These are phyloP conservation scores for Schizaphis graminum DNA, from an alignment of 2,888 invertebrate genomes.

Conservation along the genomic window DNA sequence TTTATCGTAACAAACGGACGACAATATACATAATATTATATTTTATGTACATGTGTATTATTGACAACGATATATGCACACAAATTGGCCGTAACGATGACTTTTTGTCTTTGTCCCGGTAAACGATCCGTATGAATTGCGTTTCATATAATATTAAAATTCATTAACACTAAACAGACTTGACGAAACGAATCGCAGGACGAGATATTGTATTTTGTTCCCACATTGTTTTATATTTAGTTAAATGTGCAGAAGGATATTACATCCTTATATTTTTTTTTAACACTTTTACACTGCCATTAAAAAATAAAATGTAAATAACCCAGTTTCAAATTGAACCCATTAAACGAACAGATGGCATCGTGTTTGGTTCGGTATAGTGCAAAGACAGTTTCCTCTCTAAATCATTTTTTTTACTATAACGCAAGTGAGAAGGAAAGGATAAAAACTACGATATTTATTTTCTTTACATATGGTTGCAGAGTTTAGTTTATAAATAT, in stretches of 20 bases:
- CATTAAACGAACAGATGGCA: slow-evolving; percentile 63
- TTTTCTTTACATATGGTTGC: slow-evolving; percentile 37
- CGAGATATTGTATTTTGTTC: slow-evolving; percentile 8
- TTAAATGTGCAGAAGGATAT: slow-evolving; percentile 1
- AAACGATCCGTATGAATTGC: not conserved
- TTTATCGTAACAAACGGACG: not conserved
- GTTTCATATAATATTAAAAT: not conserved
- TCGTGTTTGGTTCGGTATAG: slow-evolving; percentile 42
- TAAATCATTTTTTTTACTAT: slow-evolving; percentile 56
- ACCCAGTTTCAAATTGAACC: slow-evolving; percentile 44
- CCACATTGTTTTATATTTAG: slow-evolving; percentile 59
- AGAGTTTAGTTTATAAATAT: slow-evolving; percentile 1
- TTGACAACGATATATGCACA: not conserved
- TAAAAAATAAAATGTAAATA: slow-evolving; percentile 19
- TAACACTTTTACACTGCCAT: slow-evolving; percentile 36
- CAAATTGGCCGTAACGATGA: not conserved
- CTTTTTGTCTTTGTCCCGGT: not conserved
- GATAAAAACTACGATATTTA: slow-evolving; percentile 1
- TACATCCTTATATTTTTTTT: slow-evolving; percentile 54
- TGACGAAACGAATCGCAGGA: not conserved
- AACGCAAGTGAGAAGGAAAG: not conserved
- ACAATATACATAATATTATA: not conserved
- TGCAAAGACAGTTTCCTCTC: slow-evolving; percentile 55
- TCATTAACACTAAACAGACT: not conserved
- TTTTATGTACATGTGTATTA: not conserved